A percentile compares a stretch with the other conserved stretches of the same genome.
phyloP scores from a whole-genome alignment of 2,113 vertebrate species.

The Phyllostomus discolor region DNA sequence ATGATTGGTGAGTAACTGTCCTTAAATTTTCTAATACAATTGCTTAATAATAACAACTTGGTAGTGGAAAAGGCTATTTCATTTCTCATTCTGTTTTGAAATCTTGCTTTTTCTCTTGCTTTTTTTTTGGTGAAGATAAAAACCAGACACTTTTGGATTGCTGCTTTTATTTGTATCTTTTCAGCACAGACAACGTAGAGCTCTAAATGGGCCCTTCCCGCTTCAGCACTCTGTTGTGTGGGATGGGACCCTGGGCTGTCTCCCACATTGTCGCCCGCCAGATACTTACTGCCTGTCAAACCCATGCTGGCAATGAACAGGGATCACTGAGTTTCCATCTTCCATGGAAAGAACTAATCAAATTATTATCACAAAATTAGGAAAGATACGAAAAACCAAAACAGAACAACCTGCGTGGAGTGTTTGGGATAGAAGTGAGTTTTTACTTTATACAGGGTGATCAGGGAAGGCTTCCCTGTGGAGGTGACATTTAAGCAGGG shows the following conservation, averaged over 20 bases:
- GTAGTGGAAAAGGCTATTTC: not conserved
- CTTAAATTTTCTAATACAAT: slow-evolving; percentile 24
- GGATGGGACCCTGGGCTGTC: not conserved
- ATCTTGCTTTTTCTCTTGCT: not conserved
- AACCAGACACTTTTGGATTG: not conserved
- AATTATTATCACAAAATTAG: not conserved
- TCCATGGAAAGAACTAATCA: not conserved
- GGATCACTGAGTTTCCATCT: not conserved
- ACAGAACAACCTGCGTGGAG: not conserved
- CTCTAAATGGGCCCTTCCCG: no score
- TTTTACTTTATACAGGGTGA: not conserved
- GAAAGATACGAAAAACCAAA: not conserved
- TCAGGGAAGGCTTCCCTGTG: not conserved
- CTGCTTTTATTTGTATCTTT: not conserved
- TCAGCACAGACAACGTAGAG: not conserved
- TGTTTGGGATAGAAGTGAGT: not conserved
- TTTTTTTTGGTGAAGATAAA: not conserved
- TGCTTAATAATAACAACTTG: not conserved
- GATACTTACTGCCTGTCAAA: not conserved
- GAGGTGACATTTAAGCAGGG: not conserved
- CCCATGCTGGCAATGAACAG: not conserved
- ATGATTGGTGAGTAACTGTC: slow-evolving; percentile 88
- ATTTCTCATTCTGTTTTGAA: not conserved
- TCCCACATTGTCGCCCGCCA: not conserved
- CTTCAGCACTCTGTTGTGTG: no score